A percentile compares a stretch with the other conserved stretches of the same genome.
Conservation (phyloP, 2,797 vertebrate species). For the Acrossocheilus wenchowensis region DNA sequence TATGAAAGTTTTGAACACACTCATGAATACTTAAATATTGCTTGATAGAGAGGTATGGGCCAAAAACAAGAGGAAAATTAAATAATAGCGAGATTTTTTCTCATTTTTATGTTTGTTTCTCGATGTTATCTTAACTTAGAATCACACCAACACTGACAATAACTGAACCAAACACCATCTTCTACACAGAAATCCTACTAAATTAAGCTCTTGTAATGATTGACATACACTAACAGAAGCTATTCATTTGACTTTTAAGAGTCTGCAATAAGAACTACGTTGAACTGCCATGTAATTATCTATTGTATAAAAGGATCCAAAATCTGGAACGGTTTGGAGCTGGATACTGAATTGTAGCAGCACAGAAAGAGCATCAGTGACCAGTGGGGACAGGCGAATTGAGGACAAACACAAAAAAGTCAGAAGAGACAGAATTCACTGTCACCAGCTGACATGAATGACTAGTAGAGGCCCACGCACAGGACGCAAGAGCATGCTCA, state of each 20-base stretch:
- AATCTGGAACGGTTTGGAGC: slow-evolving; percentile 9
- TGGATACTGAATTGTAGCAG: slow-evolving; percentile 40
- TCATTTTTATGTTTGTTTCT: slow-evolving; percentile 35
- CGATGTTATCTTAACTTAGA: slow-evolving; percentile 21
- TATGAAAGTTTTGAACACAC: slow-evolving; percentile 7
- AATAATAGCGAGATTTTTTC: neutral
- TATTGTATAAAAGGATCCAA: slow-evolving; percentile 20
- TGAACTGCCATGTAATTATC: slow-evolving; percentile 28
- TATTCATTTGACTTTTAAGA: slow-evolving; percentile 19
- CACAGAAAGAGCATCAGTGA: slow-evolving; percentile 44
- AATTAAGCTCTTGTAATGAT: slow-evolving; percentile 27
- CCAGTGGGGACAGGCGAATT: slow-evolving; percentile 6
- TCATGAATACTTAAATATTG: slow-evolving; percentile 41
- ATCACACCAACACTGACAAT: slow-evolving; percentile 43
- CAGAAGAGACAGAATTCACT: slow-evolving; percentile 18
- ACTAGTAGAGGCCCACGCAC: neutral
- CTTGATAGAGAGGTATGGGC: slow-evolving; percentile 39
- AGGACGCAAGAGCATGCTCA: slow-evolving; percentile 21
- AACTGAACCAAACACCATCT: slow-evolving; percentile 23
- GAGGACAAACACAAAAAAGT: neutral
- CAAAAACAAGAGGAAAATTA: neutral
- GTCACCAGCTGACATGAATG: slow-evolving; percentile 19
- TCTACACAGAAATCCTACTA: slow-evolving; percentile 31
- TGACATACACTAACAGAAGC: slow-evolving; percentile 20
- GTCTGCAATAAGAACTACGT: slow-evolving; percentile 19